Base-by-base conservation (phyloP, 2,113 vertebrate species). In the Orientallactaga bullata region DNA sequence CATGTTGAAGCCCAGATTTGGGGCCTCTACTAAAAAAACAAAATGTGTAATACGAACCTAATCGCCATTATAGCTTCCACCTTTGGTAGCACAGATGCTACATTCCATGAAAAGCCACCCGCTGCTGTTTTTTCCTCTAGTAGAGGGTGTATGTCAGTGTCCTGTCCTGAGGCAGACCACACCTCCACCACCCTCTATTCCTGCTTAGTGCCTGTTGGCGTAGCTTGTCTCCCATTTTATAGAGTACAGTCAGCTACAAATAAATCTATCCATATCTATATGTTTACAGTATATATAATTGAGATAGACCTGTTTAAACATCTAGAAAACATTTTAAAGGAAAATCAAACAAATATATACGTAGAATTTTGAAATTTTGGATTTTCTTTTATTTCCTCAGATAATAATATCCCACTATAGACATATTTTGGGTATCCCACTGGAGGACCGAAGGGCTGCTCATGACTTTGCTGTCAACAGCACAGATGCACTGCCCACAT, bases 401-500 rank as follows among this genome's bases (percentile, higher is more conserved):
- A 95, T 99, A 84, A 99, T 99, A 95, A 97, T 99, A 96, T 96
- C 92, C 0, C 98, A 99, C 95, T 99, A 99, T 12, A 97, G 94
- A 1, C 95, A 24, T 0, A 89, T 99, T 65, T 95, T 99, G 96
- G 98, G 98, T 9, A 61, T 99, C 28, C 76, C 86, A 2, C 85
- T 96, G 37, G 94, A 97, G 0, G 94, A 96, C 13, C 93, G 73
- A 84, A 51, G 26, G 0, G 9, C 35, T 81, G 2, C 69, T 55
- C 9, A 39, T 92, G 96, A 90, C 9, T 11, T 79, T 84, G 79
- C 3, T 47, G 5, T 51, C 63, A 91, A 96, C 21, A 90, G 66
- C 42, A 97, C 97, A 0, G 1, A 51, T 32, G 61, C 91, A 5
- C 4, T 77, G 3, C n/a, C 94, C 61, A 60, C 7, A 51, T 0